A percentile compares a stretch with the other conserved stretches of the same genome.
phyloP scores from a whole-genome alignment of 2,888 invertebrate species.

The Pseudoips prasinana region DNA sequence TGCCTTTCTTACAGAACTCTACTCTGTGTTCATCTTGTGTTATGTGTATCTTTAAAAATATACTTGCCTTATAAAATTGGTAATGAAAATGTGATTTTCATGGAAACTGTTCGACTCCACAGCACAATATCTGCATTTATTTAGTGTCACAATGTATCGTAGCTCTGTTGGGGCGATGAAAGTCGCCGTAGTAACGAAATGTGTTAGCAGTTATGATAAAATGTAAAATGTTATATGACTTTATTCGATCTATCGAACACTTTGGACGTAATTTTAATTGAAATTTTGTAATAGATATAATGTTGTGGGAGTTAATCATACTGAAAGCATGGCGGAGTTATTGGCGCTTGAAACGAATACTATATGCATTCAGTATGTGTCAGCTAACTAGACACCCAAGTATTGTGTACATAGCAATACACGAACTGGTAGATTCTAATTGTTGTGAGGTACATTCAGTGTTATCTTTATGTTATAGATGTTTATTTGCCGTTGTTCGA shows the following conservation, averaged over 20 bases:
- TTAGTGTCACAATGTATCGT: slow-evolving; percentile 44
- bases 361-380: slow-evolving; percentile 17
- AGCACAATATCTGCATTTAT: slow-evolving; percentile 69
- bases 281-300: slow-evolving; percentile 19
- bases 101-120: slow-evolving; percentile 33
- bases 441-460: slow-evolving; percentile 52
- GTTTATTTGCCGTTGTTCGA: slow-evolving; percentile 18
- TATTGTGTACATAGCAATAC: slow-evolving; percentile 31
- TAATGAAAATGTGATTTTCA: slow-evolving; percentile 51
- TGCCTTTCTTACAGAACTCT: slow-evolving; percentile 61
- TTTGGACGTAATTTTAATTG: slow-evolving; percentile 17
- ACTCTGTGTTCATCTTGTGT: slow-evolving; percentile 64
- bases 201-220: slow-evolving; percentile 27
- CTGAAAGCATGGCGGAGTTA: slow-evolving; percentile 12
- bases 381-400: slow-evolving; percentile 12
- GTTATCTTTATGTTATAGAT: slow-evolving; percentile 41
- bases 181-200: slow-evolving; percentile 15
- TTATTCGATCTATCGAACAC: slow-evolving; percentile 33
- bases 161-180: slow-evolving; percentile 10
- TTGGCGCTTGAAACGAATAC: not conserved
- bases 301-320: slow-evolving; percentile 12
- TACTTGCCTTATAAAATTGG: slow-evolving; percentile 57
- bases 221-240: slow-evolving; percentile 27
- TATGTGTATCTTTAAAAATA: slow-evolving; percentile 41
- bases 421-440: slow-evolving; percentile 47